Conservation (phyloP, 2,888 invertebrate genomes). For the Sepiola atlantica region DNA sequence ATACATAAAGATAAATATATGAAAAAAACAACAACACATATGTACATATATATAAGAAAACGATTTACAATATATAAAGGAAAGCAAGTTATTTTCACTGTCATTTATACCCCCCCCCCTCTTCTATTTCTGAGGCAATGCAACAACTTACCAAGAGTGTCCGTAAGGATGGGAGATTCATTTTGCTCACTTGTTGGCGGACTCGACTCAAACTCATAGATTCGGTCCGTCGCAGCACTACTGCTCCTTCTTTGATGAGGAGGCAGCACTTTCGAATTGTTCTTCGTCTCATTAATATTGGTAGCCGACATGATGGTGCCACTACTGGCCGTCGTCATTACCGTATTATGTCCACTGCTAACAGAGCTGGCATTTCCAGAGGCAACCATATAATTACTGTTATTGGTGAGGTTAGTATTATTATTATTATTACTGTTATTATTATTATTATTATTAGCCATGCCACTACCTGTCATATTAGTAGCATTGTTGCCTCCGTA, state of each 20-base stretch:
- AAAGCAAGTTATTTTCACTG: neutral
- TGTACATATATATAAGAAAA: neutral
- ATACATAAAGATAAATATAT: too few relatives aligned
- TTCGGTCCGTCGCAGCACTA: conserved; percentile 4
- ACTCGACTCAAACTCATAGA: conserved; percentile 45
- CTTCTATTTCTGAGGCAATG: neutral
- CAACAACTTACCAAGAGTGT: neutral
- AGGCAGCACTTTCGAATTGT: neutral
- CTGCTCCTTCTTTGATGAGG: conserved; percentile 11
- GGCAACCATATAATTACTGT: conserved; percentile 23
- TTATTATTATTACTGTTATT: neutral
- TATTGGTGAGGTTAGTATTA: neutral
- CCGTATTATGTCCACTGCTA: conserved; percentile 38
- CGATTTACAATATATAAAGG: neutral
- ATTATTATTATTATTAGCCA: conserved; percentile 2
- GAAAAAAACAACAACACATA: neutral
- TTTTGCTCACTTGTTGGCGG: conserved; percentile 40
- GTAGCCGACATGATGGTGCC: conserved; percentile 33
- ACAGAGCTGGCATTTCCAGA: conserved; percentile 19
- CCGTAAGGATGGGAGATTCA: conserved; percentile 34
- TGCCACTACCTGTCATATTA: conserved; percentile 23
- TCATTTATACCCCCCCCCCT: neutral
- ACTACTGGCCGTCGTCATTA: neutral
- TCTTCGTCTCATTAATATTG: neutral
- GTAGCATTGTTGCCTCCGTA: neutral